phyloP scores from a whole-genome alignment of 2,888 invertebrate genomes.

The Pristionchus fissidentatus region DNA sequence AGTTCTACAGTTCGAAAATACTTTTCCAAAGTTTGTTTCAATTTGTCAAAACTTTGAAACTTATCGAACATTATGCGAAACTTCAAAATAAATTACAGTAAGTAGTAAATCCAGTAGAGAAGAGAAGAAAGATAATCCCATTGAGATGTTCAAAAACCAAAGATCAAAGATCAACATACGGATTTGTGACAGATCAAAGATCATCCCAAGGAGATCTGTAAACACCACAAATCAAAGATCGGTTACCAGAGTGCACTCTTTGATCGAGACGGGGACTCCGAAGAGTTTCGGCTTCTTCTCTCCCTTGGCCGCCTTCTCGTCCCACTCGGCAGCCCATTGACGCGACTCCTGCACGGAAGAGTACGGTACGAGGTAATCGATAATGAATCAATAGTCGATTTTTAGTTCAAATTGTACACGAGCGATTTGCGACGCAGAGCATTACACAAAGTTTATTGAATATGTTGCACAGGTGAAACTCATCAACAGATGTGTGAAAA shows the following conservation, averaged over 20 bases:
- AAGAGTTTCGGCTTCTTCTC: slow-evolving; percentile 67
- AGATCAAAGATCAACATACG: not conserved
- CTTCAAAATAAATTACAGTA: too few species aligned
- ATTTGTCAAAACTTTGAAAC: too few species aligned
- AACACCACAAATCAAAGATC: not conserved
- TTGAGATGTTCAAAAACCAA: not conserved
- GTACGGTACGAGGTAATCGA: too few species aligned
- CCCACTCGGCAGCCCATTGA: slow-evolving; percentile 63
- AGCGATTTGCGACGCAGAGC: too few species aligned
- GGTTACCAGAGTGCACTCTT: slow-evolving; percentile 64
- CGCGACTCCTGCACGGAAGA: slow-evolving; percentile 61
- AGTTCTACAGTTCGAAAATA: too few species aligned
- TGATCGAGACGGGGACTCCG: slow-evolving; percentile 72
- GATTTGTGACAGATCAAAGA: not conserved
- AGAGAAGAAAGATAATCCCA: too few species aligned
- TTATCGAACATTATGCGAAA: too few species aligned
- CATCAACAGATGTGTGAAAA: not conserved
- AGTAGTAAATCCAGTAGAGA: too few species aligned
- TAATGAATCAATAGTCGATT: too few species aligned
- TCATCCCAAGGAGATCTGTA: not conserved
- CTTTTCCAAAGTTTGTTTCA: too few species aligned
- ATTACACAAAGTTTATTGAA: not conserved
- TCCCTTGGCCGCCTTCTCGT: slow-evolving; percentile 50
- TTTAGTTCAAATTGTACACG: too few species aligned
- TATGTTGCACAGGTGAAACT: not conserved